Conservation (phyloP, 2,113 vertebrate genomes). For the Rhegmatorhina hoffmannsi region DNA sequence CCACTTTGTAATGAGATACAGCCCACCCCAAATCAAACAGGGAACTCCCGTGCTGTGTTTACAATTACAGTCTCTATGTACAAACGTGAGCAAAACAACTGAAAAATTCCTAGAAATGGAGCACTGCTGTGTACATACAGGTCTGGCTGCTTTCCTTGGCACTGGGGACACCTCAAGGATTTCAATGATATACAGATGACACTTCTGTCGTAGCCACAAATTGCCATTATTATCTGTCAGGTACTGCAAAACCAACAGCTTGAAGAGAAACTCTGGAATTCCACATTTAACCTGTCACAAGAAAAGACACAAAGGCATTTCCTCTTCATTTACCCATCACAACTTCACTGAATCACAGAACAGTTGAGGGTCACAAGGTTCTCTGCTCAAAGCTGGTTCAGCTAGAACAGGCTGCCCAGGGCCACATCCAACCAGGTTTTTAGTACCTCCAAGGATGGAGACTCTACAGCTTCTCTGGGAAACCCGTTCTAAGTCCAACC, state of each 20-base stretch:
- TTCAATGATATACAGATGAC: constrained; percentile 89
- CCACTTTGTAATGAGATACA: neutral
- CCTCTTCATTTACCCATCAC: neutral
- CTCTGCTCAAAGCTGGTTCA: neutral
- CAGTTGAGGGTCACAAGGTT: neutral
- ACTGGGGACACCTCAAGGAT: constrained; percentile 74
- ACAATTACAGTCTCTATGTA: neutral
- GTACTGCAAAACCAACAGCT: constrained; percentile 86
- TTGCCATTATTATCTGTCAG: constrained; percentile 85
- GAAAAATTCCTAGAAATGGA: neutral
- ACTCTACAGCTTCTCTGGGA: neutral
- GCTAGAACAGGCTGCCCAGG: neutral
- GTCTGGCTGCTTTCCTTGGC: constrained; percentile 43
- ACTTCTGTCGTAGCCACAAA: constrained; percentile 87
- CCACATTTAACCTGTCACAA: constrained; percentile 84
- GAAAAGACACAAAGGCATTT: neutral
- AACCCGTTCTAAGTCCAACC: neutral
- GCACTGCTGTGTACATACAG: constrained; percentile 58
- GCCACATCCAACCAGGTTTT: neutral
- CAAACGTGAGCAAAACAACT: rapidly evolving
- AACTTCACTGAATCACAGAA: neutral
- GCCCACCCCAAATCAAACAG: rapidly evolving
- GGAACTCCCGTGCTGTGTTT: too few species aligned
- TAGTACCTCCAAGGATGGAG: neutral
- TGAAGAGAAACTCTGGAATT: constrained; percentile 90